Percentiles rank a stretch among this genome's conserved stretches.
Evolutionary conservation across 2,888 invertebrate genomes (phyloP).

Genomic region (Cataglyphis rosenhaueri): DNA sequence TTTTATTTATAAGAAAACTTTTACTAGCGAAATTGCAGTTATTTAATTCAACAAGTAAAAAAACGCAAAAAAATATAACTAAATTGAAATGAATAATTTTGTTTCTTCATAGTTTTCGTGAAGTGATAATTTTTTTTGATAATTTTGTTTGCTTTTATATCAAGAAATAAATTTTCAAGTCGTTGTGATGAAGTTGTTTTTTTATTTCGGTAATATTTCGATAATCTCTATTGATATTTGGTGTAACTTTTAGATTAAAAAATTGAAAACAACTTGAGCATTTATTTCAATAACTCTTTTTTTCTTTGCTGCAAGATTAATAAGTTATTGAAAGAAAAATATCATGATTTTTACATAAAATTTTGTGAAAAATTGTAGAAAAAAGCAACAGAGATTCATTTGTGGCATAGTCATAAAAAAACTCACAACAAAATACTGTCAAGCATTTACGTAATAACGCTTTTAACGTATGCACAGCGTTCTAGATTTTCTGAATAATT

Average conservation of each 20-base stretch:
- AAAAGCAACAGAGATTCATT: not conserved
- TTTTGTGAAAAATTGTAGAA: constrained; percentile 4
- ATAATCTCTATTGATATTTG: not conserved
- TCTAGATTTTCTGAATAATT: not conserved
- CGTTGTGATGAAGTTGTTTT: constrained; percentile 7
- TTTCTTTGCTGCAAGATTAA: not conserved
- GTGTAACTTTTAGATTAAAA: not conserved
- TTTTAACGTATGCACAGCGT: not conserved
- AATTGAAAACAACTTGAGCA: not conserved
- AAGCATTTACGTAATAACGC: not conserved
- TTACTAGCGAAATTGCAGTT: constrained; percentile 5
- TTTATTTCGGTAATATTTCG: constrained; percentile 6
- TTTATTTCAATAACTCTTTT: not conserved
- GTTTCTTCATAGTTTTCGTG: not conserved
- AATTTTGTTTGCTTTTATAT: constrained; percentile 10
- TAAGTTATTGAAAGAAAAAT: not conserved
- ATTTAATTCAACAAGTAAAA: constrained; percentile 18
- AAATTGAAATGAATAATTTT: constrained; percentile 12
- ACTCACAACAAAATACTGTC: not conserved
- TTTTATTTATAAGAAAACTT: not conserved
- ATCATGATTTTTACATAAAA: not conserved
- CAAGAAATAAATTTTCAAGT: constrained; percentile 14
- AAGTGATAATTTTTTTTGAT: constrained; percentile 20
- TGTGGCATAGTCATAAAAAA: not conserved
- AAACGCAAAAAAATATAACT: not conserved